phyloP scores from a whole-genome alignment of 2,113 vertebrate species.

The Heterochromis multidens region DNA sequence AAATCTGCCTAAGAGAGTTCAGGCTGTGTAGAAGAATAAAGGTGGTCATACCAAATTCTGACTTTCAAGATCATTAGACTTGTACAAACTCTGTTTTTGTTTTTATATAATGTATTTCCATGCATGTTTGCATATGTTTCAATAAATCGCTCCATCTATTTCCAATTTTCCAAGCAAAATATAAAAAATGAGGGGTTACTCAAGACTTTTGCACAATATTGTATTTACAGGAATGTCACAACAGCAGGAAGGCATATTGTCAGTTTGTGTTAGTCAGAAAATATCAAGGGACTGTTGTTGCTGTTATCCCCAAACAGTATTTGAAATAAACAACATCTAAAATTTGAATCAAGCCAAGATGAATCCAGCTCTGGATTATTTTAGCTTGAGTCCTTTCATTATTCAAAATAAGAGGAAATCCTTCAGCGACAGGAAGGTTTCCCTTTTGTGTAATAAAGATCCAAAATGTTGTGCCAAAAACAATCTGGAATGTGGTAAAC shows the following conservation, averaged over 20 bases:
- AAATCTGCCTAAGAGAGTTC: fast-evolving
- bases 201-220: background rate
- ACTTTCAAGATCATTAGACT: background rate
- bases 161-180: background rate
- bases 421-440: slow-evolving; percentile 71
- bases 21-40: fast-evolving
- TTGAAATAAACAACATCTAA: background rate
- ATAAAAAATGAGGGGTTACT: background rate
- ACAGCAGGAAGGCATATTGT: background rate
- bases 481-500: slow-evolving; percentile 68
- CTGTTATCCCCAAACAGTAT: background rate
- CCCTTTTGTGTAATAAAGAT: slow-evolving; percentile 65
- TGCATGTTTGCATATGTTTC: background rate
- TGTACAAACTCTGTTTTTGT: background rate
- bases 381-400: slow-evolving; percentile 42
- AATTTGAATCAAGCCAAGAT: background rate
- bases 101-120: background rate
- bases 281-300: background rate
- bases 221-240: background rate
- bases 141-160: background rate
- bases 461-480: slow-evolving; percentile 65
- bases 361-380: slow-evolving; percentile 35
- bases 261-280: background rate
- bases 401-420: slow-evolving; percentile 76
- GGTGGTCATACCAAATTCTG: background rate